Evolutionary conservation across 2,888 invertebrate genomes (phyloP), one percentile per base, ranked within the genome.

Genomic region (Chymomyza fuscimana): DNA sequence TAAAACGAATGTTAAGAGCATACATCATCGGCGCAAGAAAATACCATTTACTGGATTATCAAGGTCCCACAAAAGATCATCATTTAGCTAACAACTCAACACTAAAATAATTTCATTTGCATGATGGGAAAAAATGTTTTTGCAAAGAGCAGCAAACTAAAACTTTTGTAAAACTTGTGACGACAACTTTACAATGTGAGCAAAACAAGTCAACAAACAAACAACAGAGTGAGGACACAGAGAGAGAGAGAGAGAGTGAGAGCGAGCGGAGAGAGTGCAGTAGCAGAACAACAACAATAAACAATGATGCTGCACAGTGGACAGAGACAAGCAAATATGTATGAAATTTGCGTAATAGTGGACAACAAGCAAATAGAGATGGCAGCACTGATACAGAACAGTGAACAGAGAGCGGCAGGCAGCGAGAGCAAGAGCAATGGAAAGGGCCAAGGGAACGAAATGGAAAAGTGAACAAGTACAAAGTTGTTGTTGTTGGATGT

Each of bases 291-390:
- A 32, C 59, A 59, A 58, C 25, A 58, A 58, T 6, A 58, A 65
- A 50, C 19, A 69, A 52, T 62, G 65, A 50, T 56, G 67, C 60
- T 19, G 67, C 60, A 60, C 60, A 59, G 32, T 40, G 60, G 67
- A 62, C 60, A 58, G 25, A 9, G 25, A 40, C 52, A 54, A 54
- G 16, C 19, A 58, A 58, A 25, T 82, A 86, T 86, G 84, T 87
- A 83, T 85, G 86, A 86, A 83, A 83, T 83, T 83, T 83, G 87
- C 87, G 80, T 78, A 86, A 85, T 79, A 84, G 76, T 80, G 83
- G 86, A 84, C 83, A 81, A 77, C 77, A 76, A 81, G 74, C 77
- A 72, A 74, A 80, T 80, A 77, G 46, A 60, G 58, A 64, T 63
- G 7, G 25, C 29, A 51, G 58, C 7, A 19, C 29, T 60, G 59